Conservation (phyloP, 2,113 vertebrate species). For the Ameiurus melas region DNA sequence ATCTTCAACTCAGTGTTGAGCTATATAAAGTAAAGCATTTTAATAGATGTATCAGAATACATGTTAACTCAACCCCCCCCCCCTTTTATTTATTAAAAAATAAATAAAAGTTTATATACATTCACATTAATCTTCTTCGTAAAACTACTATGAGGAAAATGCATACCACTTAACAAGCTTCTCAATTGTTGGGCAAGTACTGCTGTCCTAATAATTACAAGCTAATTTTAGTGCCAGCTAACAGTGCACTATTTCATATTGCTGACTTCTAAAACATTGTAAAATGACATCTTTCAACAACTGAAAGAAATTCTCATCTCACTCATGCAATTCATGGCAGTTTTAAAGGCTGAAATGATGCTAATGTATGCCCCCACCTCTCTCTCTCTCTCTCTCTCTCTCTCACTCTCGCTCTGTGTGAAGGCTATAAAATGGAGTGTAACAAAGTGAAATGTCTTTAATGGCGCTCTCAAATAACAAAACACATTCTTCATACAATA, state of each 20-base stretch:
- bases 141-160: slow-evolving; percentile 87
- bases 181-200: slow-evolving; percentile 85
- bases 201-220: slow-evolving; percentile 94
- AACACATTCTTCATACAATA: slow-evolving; percentile 86
- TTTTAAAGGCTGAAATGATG: slow-evolving; percentile 89
- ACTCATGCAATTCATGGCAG: slow-evolving; percentile 85
- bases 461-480: slow-evolving; percentile 83
- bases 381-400: slow-evolving; percentile 74
- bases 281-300: slow-evolving; percentile 92
- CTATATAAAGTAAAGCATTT: background rate
- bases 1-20: background rate
- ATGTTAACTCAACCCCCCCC: background rate
- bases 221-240: slow-evolving; percentile 89
- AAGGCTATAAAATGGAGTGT: slow-evolving; percentile 81
- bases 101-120: background rate
- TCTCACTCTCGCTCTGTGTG: slow-evolving; percentile 73
- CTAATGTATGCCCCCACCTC: slow-evolving; percentile 88
- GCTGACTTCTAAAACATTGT: slow-evolving; percentile 88
- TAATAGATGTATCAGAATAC: background rate
- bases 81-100: too few species aligned
- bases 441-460: slow-evolving; percentile 89
- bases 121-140: slow-evolving; percentile 46
- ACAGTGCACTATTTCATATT: slow-evolving; percentile 82
- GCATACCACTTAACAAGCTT: slow-evolving; percentile 89
- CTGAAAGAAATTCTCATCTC: slow-evolving; percentile 70